A percentile compares a stretch with the other conserved stretches of the same genome.
Evolutionary conservation across 2,113 vertebrate species (phyloP).

Genomic region (Poeciliopsis occidentalis): DNA sequence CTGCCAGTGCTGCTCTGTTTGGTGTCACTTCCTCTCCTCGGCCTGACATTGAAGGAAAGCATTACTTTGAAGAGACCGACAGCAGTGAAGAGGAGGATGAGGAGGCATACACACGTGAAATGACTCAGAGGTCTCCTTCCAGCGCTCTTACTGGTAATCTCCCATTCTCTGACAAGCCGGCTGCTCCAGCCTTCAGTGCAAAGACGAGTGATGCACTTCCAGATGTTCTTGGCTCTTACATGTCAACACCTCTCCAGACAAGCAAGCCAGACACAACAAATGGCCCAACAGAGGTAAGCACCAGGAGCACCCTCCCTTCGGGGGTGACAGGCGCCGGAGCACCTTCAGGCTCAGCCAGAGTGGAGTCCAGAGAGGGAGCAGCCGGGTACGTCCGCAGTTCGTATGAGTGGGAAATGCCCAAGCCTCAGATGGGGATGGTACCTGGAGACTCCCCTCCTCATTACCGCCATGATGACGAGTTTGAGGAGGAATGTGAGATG

Average conservation of each 20-base stretch:
- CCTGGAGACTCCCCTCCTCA: conserved; percentile 79
- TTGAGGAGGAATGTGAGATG: conserved; percentile 80
- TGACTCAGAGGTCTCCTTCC: conserved; percentile 66
- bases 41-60: conserved; percentile 76
- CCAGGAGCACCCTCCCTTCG: conserved; percentile 55
- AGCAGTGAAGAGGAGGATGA: conserved; percentile 82
- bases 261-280: conserved; percentile 80
- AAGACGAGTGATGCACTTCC: conserved; percentile 58
- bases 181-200: conserved; percentile 30
- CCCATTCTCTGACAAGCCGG: conserved; percentile 60
- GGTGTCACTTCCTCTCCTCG: conserved; percentile 81
- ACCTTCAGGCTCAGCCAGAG: conserved; percentile 45
- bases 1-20: conserved; percentile 78
- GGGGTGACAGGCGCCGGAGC: conserved; percentile 53
- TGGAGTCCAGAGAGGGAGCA: conserved; percentile 67
- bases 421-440: conserved; percentile 72
- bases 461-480: conserved; percentile 80
- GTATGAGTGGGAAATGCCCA: conserved; percentile 76
- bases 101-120: conserved; percentile 73
- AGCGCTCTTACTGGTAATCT: conserved; percentile 46
- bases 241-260: conserved; percentile 57
- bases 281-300: conserved; percentile 84
- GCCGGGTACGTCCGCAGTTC: conserved; percentile 68
- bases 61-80: conserved; percentile 82
- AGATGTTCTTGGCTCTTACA: conserved; percentile 75